These are phyloP conservation scores for Cuniculus paca DNA, from an alignment of 2,797 vertebrate species.

Conservation along the genomic window DNA sequence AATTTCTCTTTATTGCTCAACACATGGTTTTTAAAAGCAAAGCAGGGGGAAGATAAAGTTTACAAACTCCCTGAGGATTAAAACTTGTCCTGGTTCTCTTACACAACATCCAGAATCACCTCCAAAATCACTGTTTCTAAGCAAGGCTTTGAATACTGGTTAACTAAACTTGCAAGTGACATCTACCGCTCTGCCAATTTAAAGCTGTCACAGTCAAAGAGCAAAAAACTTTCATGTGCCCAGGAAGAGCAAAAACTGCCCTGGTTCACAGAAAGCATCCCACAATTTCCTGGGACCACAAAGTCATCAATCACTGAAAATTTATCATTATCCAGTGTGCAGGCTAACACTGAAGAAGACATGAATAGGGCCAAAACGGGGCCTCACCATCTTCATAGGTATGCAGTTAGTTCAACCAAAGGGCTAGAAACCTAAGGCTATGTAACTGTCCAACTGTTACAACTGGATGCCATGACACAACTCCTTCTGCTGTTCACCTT, in stretches of 20 bases:
- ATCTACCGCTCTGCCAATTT: slow-evolving; percentile 26
- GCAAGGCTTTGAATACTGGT: slow-evolving; percentile 55
- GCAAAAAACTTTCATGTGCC: slow-evolving; percentile 62
- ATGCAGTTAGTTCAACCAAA: slow-evolving; percentile 88
- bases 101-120: background rate
- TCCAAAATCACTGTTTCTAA: slow-evolving; percentile 34
- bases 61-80: slow-evolving; percentile 10
- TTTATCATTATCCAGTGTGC: slow-evolving; percentile 89
- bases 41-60: background rate
- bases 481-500: slow-evolving; percentile 83
- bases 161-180: slow-evolving; percentile 51
- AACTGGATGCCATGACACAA: slow-evolving; percentile 84
- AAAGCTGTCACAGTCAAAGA: slow-evolving; percentile 49
- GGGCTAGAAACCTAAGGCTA: slow-evolving; percentile 87
- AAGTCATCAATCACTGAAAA: slow-evolving; percentile 93
- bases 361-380: slow-evolving; percentile 86
- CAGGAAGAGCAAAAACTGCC: slow-evolving; percentile 77
- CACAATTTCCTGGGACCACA: slow-evolving; percentile 85
- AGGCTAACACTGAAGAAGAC: slow-evolving; percentile 87
- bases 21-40: background rate
- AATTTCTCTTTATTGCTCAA: slow-evolving; percentile 39
- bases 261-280: slow-evolving; percentile 77
- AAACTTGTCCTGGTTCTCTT: slow-evolving; percentile 43
- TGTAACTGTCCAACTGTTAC: slow-evolving; percentile 89
- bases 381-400: slow-evolving; percentile 86